Conservation (phyloP, 2,113 vertebrate genomes). For the Platysternon megacephalum region DNA sequence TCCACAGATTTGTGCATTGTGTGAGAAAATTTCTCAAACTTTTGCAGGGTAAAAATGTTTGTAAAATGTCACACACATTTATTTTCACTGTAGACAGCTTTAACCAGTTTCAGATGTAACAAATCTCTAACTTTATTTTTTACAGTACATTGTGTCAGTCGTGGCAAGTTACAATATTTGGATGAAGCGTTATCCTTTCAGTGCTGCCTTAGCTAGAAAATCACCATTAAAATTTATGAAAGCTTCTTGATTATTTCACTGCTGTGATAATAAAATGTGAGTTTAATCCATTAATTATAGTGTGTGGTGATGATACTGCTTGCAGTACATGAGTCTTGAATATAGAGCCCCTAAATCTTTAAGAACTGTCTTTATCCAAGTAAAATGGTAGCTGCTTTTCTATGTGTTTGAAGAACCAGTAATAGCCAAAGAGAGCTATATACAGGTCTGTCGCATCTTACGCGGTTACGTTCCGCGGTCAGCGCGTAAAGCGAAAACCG, state of each 20-base stretch:
- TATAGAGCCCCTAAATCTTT: fast-evolving
- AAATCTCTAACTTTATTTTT: not conserved
- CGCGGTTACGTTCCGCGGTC: too few relatives aligned
- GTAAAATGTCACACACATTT: not conserved
- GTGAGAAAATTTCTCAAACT: not conserved
- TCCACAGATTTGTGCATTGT: not conserved
- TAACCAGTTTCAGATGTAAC: not conserved
- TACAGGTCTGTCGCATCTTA: too few relatives aligned
- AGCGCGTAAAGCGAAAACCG: too few relatives aligned
- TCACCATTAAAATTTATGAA: not conserved
- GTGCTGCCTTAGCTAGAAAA: not conserved
- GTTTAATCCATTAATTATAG: not conserved
- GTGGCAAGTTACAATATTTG: not conserved
- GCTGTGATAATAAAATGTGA: not conserved
- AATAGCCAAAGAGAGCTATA: not conserved
- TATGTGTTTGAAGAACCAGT: not conserved
- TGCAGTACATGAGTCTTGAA: not conserved
- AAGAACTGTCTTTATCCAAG: not conserved
- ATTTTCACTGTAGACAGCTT: not conserved
- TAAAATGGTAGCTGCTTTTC: not conserved
- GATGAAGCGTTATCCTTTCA: not conserved
- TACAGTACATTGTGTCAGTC: not conserved
- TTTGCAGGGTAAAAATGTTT: not conserved
- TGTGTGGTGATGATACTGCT: not conserved
- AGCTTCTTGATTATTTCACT: not conserved